phyloP scores from a whole-genome alignment of 2,888 invertebrate species.

The Agrochola lychnidis region DNA sequence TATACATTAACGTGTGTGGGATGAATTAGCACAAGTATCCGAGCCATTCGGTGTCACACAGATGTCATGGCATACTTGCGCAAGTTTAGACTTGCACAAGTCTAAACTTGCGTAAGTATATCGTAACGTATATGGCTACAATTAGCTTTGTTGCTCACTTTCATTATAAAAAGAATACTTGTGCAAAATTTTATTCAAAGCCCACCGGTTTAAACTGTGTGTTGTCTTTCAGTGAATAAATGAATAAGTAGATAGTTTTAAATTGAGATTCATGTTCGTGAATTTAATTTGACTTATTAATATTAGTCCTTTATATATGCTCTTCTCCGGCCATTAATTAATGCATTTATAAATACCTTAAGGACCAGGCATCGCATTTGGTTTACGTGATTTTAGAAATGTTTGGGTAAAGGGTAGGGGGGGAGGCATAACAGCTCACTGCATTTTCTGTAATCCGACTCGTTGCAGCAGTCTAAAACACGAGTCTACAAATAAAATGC shows the following conservation, averaged over 20 bases:
- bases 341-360: neutral
- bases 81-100: no score
- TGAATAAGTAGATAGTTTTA: neutral
- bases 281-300: neutral
- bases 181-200: no score
- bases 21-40: no score
- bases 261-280: neutral
- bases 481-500: constrained; percentile 36
- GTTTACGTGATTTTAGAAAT: neutral
- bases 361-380: neutral
- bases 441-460: neutral
- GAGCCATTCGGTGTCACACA: no score
- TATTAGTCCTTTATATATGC: neutral
- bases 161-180: no score
- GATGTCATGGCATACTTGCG: no score
- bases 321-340: neutral
- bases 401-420: neutral
- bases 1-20: no score
- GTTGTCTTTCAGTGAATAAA: no score
- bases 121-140: no score
- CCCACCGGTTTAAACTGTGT: no score
- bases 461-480: constrained; percentile 13
- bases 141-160: no score
- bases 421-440: neutral
- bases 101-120: no score